A percentile compares a stretch with the other conserved stretches of the same genome.
Conservation (phyloP, 2,113 vertebrate genomes). For the Sialia sialis region DNA sequence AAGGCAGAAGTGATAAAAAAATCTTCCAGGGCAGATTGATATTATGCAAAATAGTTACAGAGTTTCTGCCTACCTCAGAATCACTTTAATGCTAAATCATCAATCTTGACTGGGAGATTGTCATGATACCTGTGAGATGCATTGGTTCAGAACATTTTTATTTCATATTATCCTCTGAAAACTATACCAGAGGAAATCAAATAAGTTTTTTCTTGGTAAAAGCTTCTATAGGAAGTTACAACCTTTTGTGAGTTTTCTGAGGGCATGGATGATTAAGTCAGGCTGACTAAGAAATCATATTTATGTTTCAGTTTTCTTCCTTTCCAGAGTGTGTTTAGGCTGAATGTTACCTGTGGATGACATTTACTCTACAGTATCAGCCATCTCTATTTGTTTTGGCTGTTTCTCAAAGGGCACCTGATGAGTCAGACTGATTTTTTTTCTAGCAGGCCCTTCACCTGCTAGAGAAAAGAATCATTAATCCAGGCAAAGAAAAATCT, state of each 20-base stretch:
- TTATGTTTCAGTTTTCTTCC: neutral
- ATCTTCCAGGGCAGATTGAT: neutral
- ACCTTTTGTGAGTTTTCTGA: neutral
- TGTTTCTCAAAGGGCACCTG: slow-evolving; percentile 27
- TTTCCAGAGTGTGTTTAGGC: neutral
- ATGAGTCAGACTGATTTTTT: slow-evolving; percentile 14
- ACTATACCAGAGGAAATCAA: neutral
- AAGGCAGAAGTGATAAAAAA: neutral
- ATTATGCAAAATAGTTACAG: neutral
- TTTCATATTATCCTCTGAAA: neutral
- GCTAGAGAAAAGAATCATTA: slow-evolving; percentile 2
- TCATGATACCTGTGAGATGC: neutral
- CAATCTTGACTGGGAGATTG: neutral
- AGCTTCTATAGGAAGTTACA: neutral
- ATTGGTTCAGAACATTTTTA: neutral
- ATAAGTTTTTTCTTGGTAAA: neutral
- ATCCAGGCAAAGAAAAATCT: neutral
- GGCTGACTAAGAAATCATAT: neutral
- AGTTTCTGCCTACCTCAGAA: neutral
- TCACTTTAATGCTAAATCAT: neutral
- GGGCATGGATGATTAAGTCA: neutral
- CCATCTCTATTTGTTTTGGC: slow-evolving; percentile 50
- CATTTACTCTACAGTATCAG: neutral
- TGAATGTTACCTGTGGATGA: neutral
- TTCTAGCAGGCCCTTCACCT: neutral